These are phyloP conservation scores for Rhincodon typus DNA, from an alignment of 2,797 vertebrate genomes.

Conservation along the genomic window DNA sequence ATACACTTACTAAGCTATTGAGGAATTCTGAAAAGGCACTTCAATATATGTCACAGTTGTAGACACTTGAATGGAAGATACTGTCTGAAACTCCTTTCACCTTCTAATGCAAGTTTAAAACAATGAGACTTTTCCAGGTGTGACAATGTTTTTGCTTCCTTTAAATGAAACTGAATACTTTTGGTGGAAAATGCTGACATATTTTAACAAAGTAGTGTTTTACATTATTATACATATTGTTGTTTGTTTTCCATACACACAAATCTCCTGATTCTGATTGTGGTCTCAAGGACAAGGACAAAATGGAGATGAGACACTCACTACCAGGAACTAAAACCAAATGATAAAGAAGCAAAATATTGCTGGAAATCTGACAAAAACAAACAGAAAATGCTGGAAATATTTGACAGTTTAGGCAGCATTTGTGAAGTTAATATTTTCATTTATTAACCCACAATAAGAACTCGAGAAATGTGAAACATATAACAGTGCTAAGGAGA, in stretches of 20 bases:
- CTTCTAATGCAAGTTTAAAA: no score
- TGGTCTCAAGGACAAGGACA: background rate
- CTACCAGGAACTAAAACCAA: background rate
- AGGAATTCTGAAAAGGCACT: background rate
- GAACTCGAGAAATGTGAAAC: no score
- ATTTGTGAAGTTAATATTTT: background rate
- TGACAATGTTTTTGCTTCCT: background rate
- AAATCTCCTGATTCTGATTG: background rate
- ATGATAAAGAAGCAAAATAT: no score
- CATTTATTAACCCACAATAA: no score
- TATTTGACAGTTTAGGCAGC: background rate
- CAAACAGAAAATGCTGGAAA: no score
- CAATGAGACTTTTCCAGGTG: background rate
- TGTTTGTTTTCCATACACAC: background rate
- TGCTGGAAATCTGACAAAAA: no score
- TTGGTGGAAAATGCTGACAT: background rate
- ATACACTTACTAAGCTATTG: background rate
- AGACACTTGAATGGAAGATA: background rate
- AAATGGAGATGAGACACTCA: background rate
- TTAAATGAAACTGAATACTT: background rate
- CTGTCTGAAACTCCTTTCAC: no score
- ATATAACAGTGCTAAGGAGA: background rate
- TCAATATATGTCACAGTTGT: background rate
- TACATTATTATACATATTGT: background rate
- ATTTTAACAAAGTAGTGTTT: background rate